Evolutionary conservation across 2,797 vertebrate genomes (phyloP).

Genomic region (Simalia tracyae): DNA sequence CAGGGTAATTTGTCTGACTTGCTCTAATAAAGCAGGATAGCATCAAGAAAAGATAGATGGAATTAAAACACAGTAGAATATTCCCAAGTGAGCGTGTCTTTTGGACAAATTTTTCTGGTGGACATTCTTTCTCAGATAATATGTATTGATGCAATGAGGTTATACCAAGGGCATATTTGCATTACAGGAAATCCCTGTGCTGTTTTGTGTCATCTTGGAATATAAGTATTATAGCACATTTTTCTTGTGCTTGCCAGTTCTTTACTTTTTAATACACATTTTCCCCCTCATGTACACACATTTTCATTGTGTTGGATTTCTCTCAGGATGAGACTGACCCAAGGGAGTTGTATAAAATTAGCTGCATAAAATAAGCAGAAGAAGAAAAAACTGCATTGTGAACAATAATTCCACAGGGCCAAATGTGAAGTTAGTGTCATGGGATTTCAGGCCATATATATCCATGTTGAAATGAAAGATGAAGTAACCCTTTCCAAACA

Average conservation of each 20-base stretch:
- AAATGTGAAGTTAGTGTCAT: not conserved
- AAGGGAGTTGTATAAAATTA: not conserved
- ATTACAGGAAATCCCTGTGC: constrained; percentile 17
- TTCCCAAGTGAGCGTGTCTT: not conserved
- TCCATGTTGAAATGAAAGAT: not conserved
- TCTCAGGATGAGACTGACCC: constrained; percentile 10
- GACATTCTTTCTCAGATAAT: not conserved
- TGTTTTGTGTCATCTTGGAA: constrained; percentile 6
- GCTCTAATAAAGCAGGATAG: constrained; percentile 10
- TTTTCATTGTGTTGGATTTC: not conserved
- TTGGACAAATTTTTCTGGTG: not conserved
- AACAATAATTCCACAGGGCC: not conserved
- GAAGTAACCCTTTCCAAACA: not conserved
- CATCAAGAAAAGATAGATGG: constrained; percentile 13
- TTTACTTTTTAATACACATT: not conserved
- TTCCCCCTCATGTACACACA: not conserved
- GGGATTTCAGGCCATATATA: not conserved
- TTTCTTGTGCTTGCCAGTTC: not conserved
- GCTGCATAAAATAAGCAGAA: constrained; percentile 12
- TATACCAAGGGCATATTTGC: constrained; percentile 9
- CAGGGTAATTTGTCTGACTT: constrained; percentile 26
- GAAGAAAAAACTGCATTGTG: too few species aligned
- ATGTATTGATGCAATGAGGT: rapidly evolving
- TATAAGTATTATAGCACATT: not conserved
- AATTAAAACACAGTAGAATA: constrained; percentile 2